Conservation (phyloP, 2,888 invertebrate genomes). For the Thecophora atra region DNA sequence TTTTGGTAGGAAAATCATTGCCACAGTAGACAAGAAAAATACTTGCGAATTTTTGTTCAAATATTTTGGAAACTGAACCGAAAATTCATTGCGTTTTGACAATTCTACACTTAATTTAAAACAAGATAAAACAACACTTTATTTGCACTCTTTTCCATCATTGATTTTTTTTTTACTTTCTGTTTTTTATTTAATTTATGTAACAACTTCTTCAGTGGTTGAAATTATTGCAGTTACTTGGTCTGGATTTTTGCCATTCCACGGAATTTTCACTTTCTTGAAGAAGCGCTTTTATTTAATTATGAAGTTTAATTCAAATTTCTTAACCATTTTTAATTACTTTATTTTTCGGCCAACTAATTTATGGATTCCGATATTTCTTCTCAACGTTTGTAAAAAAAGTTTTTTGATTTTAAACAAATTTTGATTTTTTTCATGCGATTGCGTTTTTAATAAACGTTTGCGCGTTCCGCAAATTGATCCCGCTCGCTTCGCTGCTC, state of each 20-base stretch:
- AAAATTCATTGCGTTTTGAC: not conserved
- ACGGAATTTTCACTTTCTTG: conserved; percentile 9
- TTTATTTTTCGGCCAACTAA: too few species aligned
- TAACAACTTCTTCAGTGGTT: not conserved
- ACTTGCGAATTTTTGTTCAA: not conserved
- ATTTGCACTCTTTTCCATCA: too few species aligned
- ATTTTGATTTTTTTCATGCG: conserved; percentile 24
- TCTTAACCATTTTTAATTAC: conserved; percentile 12
- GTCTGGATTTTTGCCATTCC: not conserved
- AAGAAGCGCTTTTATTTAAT: not conserved
- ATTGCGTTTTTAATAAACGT: not conserved
- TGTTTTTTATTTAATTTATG: not conserved
- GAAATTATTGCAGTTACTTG: not conserved
- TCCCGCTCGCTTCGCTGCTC: conserved; percentile 63
- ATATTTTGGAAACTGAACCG: not conserved
- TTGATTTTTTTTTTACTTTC: not conserved
- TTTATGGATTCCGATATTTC: too few species aligned
- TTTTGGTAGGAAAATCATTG: not conserved
- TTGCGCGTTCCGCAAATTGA: not conserved
- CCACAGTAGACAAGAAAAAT: too few species aligned
- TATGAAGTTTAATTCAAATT: conserved; percentile 25
- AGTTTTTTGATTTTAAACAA: conserved; percentile 5
- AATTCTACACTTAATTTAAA: too few species aligned
- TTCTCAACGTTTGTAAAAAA: not conserved
- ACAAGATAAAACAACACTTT: too few species aligned